Percentiles rank a stretch among this genome's conserved stretches.
Evolutionary conservation across 2,113 vertebrate genomes (phyloP).

Genomic region (Caracal caracal): DNA sequence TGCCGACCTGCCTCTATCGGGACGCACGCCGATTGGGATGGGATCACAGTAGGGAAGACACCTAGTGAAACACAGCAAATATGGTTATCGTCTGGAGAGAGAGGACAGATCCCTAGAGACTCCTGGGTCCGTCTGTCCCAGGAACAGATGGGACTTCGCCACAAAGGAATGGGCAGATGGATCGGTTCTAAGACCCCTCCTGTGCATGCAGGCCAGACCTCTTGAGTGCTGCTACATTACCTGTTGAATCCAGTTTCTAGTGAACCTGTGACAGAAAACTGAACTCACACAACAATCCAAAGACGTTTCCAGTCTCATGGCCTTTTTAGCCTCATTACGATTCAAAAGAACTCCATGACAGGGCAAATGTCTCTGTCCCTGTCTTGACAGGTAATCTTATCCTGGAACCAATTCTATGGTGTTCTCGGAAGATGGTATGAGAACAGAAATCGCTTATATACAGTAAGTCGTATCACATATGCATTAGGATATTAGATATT

Average conservation of each 20-base stretch:
- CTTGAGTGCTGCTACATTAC: neutral
- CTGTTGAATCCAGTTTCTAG: neutral
- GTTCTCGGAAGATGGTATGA: neutral
- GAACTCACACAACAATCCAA: neutral
- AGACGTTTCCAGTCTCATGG: neutral
- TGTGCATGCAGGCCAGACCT: neutral
- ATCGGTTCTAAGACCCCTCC: neutral
- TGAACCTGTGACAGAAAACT: neutral
- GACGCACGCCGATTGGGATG: neutral
- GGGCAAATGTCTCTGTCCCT: neutral
- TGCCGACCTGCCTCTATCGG: neutral
- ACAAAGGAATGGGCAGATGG: too few relatives aligned
- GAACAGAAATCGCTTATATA: neutral
- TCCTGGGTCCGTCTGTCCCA: neutral
- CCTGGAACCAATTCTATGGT: neutral
- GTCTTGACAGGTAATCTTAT: neutral
- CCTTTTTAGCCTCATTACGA: neutral
- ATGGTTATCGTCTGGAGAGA: neutral
- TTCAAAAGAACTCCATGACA: neutral
- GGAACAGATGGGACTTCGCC: neutral
- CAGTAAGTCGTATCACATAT: neutral
- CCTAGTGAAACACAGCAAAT: neutral
- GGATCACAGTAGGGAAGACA: neutral
- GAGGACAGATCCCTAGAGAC: neutral
- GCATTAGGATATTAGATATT: neutral